Evolutionary conservation across 2,797 vertebrate species (phyloP).

Genomic region (Spondyliosoma cantharus): DNA sequence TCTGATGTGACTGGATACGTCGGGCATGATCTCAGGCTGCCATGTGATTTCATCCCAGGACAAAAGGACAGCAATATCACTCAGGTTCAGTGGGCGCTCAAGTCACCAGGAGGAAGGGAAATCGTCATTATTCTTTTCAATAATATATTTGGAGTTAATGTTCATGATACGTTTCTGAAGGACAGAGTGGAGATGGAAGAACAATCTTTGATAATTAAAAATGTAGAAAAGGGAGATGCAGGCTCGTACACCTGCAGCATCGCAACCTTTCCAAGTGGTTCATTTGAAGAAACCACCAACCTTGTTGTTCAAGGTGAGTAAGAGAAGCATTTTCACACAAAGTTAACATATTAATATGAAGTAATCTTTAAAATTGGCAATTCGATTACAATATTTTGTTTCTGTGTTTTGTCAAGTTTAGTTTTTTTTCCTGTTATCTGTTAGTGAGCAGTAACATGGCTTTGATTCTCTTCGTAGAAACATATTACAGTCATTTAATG

Average conservation of each 20-base stretch:
- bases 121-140: not conserved
- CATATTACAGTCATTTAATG: not conserved
- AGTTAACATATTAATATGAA: not conserved
- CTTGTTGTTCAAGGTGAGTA: constrained; percentile 64
- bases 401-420: too few species aligned
- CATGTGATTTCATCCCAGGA: constrained; percentile 28
- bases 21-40: constrained; percentile 49
- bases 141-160: fast-evolving
- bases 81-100: constrained; percentile 54
- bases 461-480: not conserved
- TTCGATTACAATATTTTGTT: not conserved
- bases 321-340: not conserved
- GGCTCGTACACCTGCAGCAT: constrained; percentile 52
- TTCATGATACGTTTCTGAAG: not conserved
- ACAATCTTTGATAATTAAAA: constrained; percentile 56
- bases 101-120: fast-evolving
- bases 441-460: too few species aligned
- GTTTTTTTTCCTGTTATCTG: not conserved
- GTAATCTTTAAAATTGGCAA: not conserved
- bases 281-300: constrained; percentile 7
- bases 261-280: constrained; percentile 37
- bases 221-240: constrained; percentile 45
- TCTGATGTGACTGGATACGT: constrained; percentile 57
- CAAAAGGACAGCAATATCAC: fast-evolving
- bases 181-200: constrained; percentile 6